Base-by-base conservation (phyloP, 2,797 vertebrate genomes). In the Gymnothorax reevesii region DNA sequence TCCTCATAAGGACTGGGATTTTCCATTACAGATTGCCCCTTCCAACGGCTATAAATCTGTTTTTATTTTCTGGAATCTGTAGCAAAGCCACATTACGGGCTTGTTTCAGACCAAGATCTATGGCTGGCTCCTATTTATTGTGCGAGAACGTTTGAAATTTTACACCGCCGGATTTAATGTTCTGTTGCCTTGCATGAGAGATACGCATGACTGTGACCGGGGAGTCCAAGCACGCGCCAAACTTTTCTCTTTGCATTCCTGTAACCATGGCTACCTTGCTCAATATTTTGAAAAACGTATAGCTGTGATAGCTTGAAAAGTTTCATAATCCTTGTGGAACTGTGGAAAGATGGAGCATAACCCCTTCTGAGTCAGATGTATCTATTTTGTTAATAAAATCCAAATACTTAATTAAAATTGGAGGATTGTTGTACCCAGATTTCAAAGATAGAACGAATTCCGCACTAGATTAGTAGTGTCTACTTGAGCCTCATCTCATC, bases 221-320 rank as follows among this genome's bases (percentile, higher is more conserved):
- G 54, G 85, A 88, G 83, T 80, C 83, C 75, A 57, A 82, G 86
- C 88, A 84, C 57, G 85, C 87, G 90, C 92, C 92, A 92, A 91
- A 87, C 89, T 86, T 89, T 91, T 91, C 89, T 89, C 86, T 85
- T 88, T 87, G 88, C 89, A 89, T 88, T 88, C 85, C 88, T 57
- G 91, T 94, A 90, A 82, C 93, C 91, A 94, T 93, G 91, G 92
- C 88, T 87, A 88, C 92, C 42, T 85, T 87, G 89, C 92, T 93
- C 90, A 94, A 94, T 93, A 94, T 94, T 94, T 92, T 94, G 92
- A 90, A 88, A 87, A 88, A 87, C 88, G 83, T 90, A 89, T 87
- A 92, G 91, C 87, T 87, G 83, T 86, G 88, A 90, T 89, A 71
- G 86, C 88, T 88, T 88, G 89, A 91, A 86, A 90, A 91, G 89